Conservation (phyloP, 2,888 invertebrate species). For the Acleris sparsana region DNA sequence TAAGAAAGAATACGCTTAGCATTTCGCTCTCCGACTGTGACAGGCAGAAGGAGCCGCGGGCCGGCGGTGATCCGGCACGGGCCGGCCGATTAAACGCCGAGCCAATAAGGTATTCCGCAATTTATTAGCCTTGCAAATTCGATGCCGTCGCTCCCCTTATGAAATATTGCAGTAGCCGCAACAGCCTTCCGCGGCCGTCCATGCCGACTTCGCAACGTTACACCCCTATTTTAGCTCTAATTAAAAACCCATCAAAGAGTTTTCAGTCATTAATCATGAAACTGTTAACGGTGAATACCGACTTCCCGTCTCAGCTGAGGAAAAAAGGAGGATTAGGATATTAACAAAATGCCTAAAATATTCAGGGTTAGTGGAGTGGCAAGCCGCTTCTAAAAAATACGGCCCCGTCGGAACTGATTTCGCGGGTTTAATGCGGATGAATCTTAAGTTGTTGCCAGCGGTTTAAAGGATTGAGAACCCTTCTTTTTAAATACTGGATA, state of each 20-base stretch:
- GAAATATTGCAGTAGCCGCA: conserved; percentile 78
- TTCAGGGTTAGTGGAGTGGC: conserved; percentile 76
- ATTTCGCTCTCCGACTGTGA: conserved; percentile 65
- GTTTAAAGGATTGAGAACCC: conserved; percentile 75
- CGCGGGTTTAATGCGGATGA: conserved; percentile 68
- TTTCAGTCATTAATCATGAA: conserved; percentile 84
- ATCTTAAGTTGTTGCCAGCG: conserved; percentile 75
- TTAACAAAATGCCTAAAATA: conserved; percentile 80
- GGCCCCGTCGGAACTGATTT: conserved; percentile 61
- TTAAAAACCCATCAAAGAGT: conserved; percentile 85
- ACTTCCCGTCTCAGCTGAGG: conserved; percentile 68
- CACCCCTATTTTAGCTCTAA: conserved; percentile 83
- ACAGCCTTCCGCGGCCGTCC: conserved; percentile 61
- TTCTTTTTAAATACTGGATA: conserved; percentile 64
- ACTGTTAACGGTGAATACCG: conserved; percentile 82
- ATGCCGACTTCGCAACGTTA: conserved; percentile 58
- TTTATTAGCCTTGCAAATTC: conserved; percentile 84
- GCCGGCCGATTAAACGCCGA: conserved; percentile 70
- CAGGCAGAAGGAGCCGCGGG: conserved; percentile 59
- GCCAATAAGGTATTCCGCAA: conserved; percentile 81
- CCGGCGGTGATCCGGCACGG: conserved; percentile 67
- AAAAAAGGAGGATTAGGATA: conserved; percentile 78
- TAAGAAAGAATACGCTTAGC: conserved; percentile 74
- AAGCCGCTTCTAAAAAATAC: conserved; percentile 68
- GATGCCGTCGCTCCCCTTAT: conserved; percentile 69